Conservation (phyloP, 2,888 invertebrate genomes). For the Melipona beecheii region DNA sequence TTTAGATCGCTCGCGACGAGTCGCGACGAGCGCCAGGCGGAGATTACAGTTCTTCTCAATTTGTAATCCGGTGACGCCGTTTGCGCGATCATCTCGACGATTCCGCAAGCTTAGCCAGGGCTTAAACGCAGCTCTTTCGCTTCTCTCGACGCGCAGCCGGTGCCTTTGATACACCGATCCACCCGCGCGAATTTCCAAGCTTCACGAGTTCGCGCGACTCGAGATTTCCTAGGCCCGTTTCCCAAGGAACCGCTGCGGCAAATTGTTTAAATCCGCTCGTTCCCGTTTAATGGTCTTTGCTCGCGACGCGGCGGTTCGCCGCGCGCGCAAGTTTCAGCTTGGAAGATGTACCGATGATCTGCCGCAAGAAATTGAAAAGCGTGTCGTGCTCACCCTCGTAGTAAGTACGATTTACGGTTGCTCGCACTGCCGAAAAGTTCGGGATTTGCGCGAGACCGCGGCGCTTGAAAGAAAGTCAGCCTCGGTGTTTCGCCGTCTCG, state of each 20-base stretch:
- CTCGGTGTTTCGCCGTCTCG: background rate
- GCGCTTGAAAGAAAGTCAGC: too few species aligned
- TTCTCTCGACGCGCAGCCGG: background rate
- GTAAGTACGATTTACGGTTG: too few species aligned
- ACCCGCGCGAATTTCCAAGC: conserved; percentile 26
- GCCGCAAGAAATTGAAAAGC: background rate
- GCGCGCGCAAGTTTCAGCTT: background rate
- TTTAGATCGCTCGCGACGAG: conserved; percentile 11
- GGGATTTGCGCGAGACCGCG: too few species aligned
- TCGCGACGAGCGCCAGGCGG: conserved; percentile 40
- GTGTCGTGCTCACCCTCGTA: too few species aligned
- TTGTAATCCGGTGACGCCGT: conserved; percentile 61
- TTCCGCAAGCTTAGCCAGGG: conserved; percentile 39
- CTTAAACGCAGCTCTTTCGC: conserved; percentile 35
- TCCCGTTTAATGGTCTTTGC: background rate
- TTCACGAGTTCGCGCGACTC: background rate
- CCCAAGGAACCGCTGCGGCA: conserved; percentile 5
- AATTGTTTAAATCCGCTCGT: conserved; percentile 25
- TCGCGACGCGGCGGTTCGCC: background rate
- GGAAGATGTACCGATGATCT: too few species aligned
- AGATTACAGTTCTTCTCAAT: conserved; percentile 65
- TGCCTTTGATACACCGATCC: conserved; percentile 47
- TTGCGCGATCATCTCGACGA: conserved; percentile 37
- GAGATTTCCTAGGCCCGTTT: conserved; percentile 13
- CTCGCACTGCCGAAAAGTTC: background rate